Conservation (phyloP, 2,113 vertebrate genomes). For the Cathartes aura region DNA sequence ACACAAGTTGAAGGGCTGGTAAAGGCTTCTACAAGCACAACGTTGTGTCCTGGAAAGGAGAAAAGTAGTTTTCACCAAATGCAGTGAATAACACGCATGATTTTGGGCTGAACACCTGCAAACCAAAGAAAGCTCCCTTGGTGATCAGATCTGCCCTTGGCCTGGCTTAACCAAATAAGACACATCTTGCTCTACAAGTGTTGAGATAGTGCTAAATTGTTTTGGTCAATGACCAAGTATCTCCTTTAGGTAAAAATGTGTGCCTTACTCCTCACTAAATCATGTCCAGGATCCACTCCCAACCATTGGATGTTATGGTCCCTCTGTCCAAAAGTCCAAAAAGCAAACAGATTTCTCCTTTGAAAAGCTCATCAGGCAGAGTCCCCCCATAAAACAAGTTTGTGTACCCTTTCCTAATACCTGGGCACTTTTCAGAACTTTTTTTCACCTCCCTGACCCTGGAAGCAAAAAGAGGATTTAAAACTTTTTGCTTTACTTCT, state of each 20-base stretch:
- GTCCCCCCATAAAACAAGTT: neutral
- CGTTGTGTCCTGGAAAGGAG: neutral
- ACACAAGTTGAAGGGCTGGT: neutral
- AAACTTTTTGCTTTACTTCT: neutral
- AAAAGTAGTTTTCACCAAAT: neutral
- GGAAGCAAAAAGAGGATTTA: neutral
- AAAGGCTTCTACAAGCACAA: neutral
- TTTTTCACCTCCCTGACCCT: neutral
- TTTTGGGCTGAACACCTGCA: neutral
- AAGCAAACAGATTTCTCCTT: neutral
- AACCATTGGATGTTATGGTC: rapidly evolving
- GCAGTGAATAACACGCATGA: rapidly evolving
- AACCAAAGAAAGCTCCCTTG: neutral
- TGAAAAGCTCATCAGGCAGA: neutral
- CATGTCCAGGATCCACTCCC: neutral
- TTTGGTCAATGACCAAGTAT: neutral
- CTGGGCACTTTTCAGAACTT: neutral
- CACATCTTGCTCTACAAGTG: neutral
- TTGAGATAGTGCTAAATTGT: neutral
- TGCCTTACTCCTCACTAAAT: neutral
- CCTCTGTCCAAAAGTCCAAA: neutral
- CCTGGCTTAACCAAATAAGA: neutral
- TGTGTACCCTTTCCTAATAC: neutral
- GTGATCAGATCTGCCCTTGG: neutral
- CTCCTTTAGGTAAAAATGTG: neutral